These are phyloP conservation scores for Corythornis leucogaster DNA, from an alignment of 2,797 vertebrate genomes.

Conservation along the genomic window DNA sequence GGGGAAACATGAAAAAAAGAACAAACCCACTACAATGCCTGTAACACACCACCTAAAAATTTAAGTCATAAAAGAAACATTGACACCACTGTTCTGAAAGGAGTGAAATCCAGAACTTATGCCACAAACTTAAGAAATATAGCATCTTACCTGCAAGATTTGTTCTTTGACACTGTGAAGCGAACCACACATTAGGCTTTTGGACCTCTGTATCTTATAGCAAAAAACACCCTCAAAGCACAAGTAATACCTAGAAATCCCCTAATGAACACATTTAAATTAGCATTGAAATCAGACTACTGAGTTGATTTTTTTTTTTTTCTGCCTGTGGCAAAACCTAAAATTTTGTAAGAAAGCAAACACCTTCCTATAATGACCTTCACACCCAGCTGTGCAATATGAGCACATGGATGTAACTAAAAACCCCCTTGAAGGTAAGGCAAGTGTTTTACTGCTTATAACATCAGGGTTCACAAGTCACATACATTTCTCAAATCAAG, in stretches of 20 bases:
- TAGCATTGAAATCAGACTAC: not conserved
- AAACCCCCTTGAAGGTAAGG: not conserved
- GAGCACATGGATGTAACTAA: not conserved
- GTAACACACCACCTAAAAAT: not conserved
- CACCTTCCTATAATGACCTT: not conserved
- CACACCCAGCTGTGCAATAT: not conserved
- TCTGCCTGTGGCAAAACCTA: not conserved
- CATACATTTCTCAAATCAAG: not conserved
- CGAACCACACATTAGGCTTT: not conserved
- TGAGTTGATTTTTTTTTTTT: not conserved
- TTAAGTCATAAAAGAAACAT: not conserved
- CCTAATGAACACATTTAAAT: not conserved
- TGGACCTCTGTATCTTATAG: not conserved
- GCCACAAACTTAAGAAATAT: not conserved
- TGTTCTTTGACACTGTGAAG: conserved; percentile 1
- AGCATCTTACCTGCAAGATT: conserved; percentile 58
- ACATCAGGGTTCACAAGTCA: not conserved
- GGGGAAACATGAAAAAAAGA: not conserved
- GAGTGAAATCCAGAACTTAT: conserved; percentile 1
- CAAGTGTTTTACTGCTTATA: not conserved
- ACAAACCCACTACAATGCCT: not conserved
- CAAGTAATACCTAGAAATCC: not conserved
- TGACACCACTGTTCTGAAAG: not conserved
- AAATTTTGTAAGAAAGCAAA: conserved; percentile 43
- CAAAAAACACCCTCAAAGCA: conserved; percentile 12